A percentile compares a stretch with the other conserved stretches of the same genome.
Evolutionary conservation across 64 coral and sea anemone genomes (phyloP).

Genomic region (Cladopsammia gracilis): DNA sequence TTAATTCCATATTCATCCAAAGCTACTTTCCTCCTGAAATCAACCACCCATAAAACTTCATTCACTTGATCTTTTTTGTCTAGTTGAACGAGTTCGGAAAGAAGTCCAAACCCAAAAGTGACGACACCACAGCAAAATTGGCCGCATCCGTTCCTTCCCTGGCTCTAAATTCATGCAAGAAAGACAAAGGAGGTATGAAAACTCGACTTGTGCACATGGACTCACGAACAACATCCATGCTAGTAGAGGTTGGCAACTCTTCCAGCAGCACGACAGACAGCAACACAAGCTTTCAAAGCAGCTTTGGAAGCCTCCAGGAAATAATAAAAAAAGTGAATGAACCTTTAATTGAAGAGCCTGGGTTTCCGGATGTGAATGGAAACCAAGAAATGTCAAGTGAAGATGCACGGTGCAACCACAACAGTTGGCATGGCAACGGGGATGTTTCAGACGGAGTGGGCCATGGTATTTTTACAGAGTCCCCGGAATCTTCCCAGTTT

Average conservation of each 20-base stretch:
- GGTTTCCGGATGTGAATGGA: not conserved
- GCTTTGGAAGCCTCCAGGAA: not conserved
- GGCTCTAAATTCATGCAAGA: not conserved
- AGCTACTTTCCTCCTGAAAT: no score
- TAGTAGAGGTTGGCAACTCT: not conserved
- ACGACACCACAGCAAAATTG: not conserved
- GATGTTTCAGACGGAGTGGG: not conserved
- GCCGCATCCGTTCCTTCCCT: slow-evolving; percentile 19
- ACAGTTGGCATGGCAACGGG: slow-evolving; percentile 10
- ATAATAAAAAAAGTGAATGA: not conserved
- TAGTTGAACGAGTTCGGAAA: slow-evolving; percentile 44
- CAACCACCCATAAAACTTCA: no score
- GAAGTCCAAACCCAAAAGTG: slow-evolving; percentile 21
- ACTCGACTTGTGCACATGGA: not conserved
- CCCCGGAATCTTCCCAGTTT: not conserved
- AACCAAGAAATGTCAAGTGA: not conserved
- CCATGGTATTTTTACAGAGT: slow-evolving; percentile 14
- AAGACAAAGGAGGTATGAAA: not conserved
- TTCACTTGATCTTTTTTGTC: not conserved
- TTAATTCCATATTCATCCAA: no score
- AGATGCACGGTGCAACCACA: not conserved
- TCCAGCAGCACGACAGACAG: not conserved
- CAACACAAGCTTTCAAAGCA: slow-evolving; percentile 1
- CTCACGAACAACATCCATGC: slow-evolving; percentile 14
- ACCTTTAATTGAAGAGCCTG: slow-evolving; percentile 10